A percentile compares a stretch with the other conserved stretches of the same genome.
phyloP scores from a whole-genome alignment of 2,113 vertebrate genomes.

The Crotophaga sulcirostris region DNA sequence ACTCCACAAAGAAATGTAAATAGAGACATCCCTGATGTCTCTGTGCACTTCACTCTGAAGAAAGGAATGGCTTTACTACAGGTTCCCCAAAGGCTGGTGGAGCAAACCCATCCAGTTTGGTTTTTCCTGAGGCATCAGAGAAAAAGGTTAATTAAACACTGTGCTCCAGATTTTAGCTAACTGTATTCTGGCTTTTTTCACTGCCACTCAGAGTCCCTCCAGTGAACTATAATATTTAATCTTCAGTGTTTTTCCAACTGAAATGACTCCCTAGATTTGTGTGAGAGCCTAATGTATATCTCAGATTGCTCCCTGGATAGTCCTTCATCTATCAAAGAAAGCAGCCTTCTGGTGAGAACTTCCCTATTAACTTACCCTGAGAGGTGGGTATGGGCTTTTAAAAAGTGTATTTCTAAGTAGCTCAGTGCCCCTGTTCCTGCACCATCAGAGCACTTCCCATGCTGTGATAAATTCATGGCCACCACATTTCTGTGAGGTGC shows the following conservation, averaged over 20 bases:
- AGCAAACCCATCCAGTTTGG: neutral
- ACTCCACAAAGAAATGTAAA: neutral
- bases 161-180: conserved; percentile 20
- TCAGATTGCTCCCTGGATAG: conserved; percentile 45
- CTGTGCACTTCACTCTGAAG: conserved; percentile 30
- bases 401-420: neutral
- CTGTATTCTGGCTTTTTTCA: conserved; percentile 63
- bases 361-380: neutral
- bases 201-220: conserved; percentile 24
- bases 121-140: conserved; percentile 54
- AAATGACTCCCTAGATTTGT: conserved; percentile 45
- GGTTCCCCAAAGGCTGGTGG: neutral
- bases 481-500: neutral
- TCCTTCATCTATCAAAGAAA: conserved; percentile 39
- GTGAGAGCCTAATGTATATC: conserved; percentile 30
- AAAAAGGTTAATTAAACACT: conserved; percentile 58
- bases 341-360: conserved; percentile 22
- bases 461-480: neutral
- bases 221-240: conserved; percentile 52
- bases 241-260: conserved; percentile 20
- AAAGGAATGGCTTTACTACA: neutral
- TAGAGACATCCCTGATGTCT: neutral
- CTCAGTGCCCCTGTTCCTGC: neutral
- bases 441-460: neutral
- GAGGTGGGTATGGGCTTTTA: neutral